Conservation (phyloP, 2,113 vertebrate species). For the Cygnus buccinator region DNA sequence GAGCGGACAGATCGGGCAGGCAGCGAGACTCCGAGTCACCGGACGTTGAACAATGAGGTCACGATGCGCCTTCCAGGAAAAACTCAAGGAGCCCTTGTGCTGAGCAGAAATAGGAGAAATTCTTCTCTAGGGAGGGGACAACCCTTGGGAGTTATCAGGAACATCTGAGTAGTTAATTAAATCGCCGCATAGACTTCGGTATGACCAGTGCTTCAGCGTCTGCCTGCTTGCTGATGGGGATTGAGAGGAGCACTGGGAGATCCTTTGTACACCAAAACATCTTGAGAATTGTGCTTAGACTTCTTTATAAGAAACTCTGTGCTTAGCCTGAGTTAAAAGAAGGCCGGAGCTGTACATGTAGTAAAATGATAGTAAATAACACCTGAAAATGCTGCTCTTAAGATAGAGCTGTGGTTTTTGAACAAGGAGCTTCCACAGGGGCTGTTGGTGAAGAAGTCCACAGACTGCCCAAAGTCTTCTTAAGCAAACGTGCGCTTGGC, state of each 20-base stretch:
- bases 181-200: background rate
- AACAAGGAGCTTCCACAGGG: background rate
- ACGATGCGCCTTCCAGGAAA: background rate
- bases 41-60: background rate
- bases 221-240: background rate
- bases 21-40: background rate
- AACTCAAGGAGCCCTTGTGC: background rate
- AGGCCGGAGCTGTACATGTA: background rate
- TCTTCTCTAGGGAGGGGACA: background rate
- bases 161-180: background rate
- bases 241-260: background rate
- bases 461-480: background rate
- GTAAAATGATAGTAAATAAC: background rate
- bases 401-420: background rate
- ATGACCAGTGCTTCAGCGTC: background rate
- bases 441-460: background rate
- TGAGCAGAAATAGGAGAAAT: background rate
- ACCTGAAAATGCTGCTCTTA: background rate
- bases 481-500: background rate
- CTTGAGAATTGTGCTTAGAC: background rate
- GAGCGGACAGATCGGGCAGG: background rate
- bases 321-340: background rate
- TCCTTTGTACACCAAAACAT: background rate
- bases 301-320: background rate
- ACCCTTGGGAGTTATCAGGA: background rate